Base-by-base conservation (phyloP, 1,140 invertebrate species). In the Macrobrachium rosenbergii region DNA sequence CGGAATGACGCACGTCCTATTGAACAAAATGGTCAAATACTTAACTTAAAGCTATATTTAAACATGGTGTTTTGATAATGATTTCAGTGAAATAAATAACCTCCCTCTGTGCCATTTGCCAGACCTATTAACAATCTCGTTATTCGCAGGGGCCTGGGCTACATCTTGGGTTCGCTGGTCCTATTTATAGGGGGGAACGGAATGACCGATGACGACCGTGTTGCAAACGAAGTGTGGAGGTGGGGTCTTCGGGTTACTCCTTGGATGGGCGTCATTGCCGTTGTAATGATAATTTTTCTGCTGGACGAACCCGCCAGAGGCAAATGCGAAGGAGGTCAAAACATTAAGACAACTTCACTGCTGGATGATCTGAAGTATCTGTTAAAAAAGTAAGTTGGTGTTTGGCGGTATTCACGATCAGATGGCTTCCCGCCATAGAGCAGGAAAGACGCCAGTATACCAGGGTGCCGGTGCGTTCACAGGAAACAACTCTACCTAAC, bases 191-290 rank as follows among this genome's bases (percentile, higher is more conserved):
- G 94, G 96, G 92, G 95, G 97, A 0, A 95, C 96, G 2, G 92
- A 93, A 60, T 89, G 94, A 2, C 93, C 95, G 12, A 64, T 59
- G 75, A 52, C 7, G 45, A 45, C 58, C 17, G 37, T 16, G 23
- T 52, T 7, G 82, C 67, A 11, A 63, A 23, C 3, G 77, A 85
- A 28, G 91, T 93, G 73, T 99, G 99, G 99, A 95, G 97, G 90
- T 98, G 96, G 95, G 96, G 96, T 0, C 93, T 99, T 8, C 93
- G 98, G 28, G 95, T 99, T 12, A 99, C 99, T 0, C 98, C 99
- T 5, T 91, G 94, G 12, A 92, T 99, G 83, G 99, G 99, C 23
- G 90, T 95, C 0, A 82, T 96, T 0, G 97, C 97, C 64, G 96
- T 98, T 2, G 80, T 96, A 0, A 93, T 99, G 17, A 96, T 99